Conservation (phyloP, 2,113 vertebrate species). For the Psilopsiagon aurifrons region DNA sequence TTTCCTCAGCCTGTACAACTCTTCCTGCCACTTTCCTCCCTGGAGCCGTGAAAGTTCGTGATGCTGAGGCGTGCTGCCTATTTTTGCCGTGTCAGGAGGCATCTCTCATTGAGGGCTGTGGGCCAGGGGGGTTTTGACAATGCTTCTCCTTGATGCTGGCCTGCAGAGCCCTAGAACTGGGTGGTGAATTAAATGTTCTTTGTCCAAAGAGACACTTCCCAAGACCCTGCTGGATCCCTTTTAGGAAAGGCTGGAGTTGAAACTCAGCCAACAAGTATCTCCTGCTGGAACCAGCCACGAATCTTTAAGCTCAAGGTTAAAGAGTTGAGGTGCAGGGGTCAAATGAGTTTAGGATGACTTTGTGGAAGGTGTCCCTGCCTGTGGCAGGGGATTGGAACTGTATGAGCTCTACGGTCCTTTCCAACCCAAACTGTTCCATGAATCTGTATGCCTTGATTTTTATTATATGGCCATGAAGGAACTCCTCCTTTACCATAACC, state of each 20-base stretch:
- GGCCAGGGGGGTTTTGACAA: neutral
- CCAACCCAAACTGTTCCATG: neutral
- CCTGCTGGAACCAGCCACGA: neutral
- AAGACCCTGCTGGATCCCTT: neutral
- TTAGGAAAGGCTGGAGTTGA: neutral
- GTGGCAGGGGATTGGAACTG: neutral
- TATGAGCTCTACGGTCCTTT: neutral
- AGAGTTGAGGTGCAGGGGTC: neutral
- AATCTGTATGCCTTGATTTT: neutral
- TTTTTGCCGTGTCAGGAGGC: neutral
- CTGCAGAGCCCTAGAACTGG: neutral
- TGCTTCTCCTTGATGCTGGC: neutral
- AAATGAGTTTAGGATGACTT: neutral
- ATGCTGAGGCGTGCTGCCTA: neutral
- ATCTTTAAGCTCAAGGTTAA: neutral
- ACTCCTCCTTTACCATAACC: neutral
- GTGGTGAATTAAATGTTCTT: neutral
- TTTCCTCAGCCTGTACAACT: conserved; percentile 7
- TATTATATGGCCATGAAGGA: neutral
- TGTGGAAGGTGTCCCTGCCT: neutral
- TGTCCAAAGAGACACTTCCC: neutral
- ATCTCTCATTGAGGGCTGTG: neutral
- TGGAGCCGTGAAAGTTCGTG: neutral
- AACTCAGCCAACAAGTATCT: neutral
- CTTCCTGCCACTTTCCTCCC: neutral